Evolutionary conservation across 2,797 vertebrate species (phyloP), one percentile per base, ranked within the genome.

Genomic region (Dromococcyx pavoninus): DNA sequence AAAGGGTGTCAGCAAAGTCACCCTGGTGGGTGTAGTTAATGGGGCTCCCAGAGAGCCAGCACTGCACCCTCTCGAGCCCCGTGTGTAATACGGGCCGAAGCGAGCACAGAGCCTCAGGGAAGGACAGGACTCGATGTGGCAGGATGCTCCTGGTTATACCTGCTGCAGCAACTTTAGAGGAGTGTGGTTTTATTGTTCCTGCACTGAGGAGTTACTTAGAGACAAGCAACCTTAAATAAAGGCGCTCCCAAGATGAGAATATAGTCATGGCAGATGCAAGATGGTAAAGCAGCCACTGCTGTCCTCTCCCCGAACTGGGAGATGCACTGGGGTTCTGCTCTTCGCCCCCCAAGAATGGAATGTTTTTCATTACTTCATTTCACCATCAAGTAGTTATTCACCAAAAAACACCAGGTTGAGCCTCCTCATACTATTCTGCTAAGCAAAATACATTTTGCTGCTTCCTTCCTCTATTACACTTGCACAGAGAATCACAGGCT

Each of bases 91-190:
- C 2, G 14, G 58, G 67, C 46, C 5, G 2, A 46, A 70, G 79
- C 0, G 0, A 57, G 11, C 39, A 30, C 3, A 1, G 64, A 86
- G 28, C 48, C 56, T 43, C 0, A 0, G 23, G 48, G 23, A 67
- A 76, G 21, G 17, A 70, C 19, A 41, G 44, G 44, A 18, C 19
- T 64, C 65, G 53, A 79, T 41, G 32, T 15, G 37, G 51, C 39
- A 67, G 46, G 69, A 54, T 12, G 24, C 33, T 88, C 37, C 61
- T 14, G 61, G 37, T 53, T 77, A 3, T 25, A 16, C 10, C 22
- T 18, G 35, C 72, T 74, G 64, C 87, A 41, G 50, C 35, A 50
- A 18, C 46, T 78, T 48, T 89, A 71, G 64, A 75, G 56, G 33
- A 94, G 57, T 1, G 13, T 8, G 27, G 61, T 53, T 86, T 80